Base-by-base conservation (phyloP, 2,888 invertebrate species). In the Papilio gigon region DNA sequence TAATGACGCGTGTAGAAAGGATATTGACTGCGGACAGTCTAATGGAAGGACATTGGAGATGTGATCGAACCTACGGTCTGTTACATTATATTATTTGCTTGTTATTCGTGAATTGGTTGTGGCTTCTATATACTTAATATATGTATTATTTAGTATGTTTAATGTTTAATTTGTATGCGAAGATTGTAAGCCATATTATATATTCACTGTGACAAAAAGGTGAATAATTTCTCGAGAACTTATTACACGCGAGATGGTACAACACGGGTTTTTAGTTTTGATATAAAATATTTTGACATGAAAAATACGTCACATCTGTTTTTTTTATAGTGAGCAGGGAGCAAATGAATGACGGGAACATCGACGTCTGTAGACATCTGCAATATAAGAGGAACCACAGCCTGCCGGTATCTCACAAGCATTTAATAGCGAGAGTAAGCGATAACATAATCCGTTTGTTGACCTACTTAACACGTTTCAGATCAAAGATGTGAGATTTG, bases 1-100 rank as follows among this genome's bases (percentile, higher is more conserved):
- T 85, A 89, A 86, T 87, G 89, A 89, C 87, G 87, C 89, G 87
- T 82, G 80, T 82, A 82, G 82, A 85, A 85, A 84, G 82, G 80
- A 83, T 83, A 81, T 78, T 80, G 80, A 80, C 82, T 83, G 73
- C 72, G 68, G 73, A 76, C 73, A 75, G 73, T 73, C 74, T 78
- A 76, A 79, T 80, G 77, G 76, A 77, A 72, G 73, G 71, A 73
- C 71, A 71, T 64, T 66, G 47, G 59, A 68, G 71, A 72, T 71
- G 66, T 67, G 62, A 70, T 71, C 72, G 20, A 11, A 17, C 8
- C n/a, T 40, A 37, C 44, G 2, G 11, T 62, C 20, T 22, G 14
- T 42, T 12, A 30, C 27, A 42, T 42, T 14, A n/a, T 17, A 37
- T 17, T 35, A 30, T 63, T 22, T 12, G 30, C 40, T 60, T 37